Evolutionary conservation across 2,797 vertebrate genomes (phyloP).

Genomic region (Rhinoraja longicauda): DNA sequence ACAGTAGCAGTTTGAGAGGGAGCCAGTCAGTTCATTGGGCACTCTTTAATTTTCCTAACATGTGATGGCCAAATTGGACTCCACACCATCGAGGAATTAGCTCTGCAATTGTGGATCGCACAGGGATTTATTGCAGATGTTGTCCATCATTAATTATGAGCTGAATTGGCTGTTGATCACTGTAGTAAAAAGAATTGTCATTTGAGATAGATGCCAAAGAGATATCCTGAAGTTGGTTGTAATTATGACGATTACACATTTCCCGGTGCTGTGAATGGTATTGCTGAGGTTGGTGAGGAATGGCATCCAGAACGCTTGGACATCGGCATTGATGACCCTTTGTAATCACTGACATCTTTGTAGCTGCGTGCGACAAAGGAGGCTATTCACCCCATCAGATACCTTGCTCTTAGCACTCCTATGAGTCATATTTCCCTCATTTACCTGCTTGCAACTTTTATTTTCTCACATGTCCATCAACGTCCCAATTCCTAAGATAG

Average conservation of each 20-base stretch:
- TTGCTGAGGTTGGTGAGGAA: neutral
- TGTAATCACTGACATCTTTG: neutral
- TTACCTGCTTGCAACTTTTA: no score
- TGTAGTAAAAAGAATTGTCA: neutral
- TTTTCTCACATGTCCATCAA: no score
- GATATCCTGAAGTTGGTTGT: neutral
- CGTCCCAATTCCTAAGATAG: no score
- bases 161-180: slow-evolving; percentile 7
- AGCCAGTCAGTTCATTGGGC: neutral
- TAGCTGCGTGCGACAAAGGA: no score
- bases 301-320: neutral
- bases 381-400: no score
- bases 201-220: neutral
- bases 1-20: neutral
- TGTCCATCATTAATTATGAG: neutral
- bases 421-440: no score
- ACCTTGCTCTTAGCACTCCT: no score
- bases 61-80: neutral
- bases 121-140: slow-evolving; percentile 24
- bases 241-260: neutral
- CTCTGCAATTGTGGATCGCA: neutral
- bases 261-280: neutral
- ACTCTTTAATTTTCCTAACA: neutral
- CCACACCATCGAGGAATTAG: neutral
- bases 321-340: neutral